These are phyloP conservation scores for Naja naja DNA, from an alignment of 2,113 vertebrate species.

Conservation along the genomic window DNA sequence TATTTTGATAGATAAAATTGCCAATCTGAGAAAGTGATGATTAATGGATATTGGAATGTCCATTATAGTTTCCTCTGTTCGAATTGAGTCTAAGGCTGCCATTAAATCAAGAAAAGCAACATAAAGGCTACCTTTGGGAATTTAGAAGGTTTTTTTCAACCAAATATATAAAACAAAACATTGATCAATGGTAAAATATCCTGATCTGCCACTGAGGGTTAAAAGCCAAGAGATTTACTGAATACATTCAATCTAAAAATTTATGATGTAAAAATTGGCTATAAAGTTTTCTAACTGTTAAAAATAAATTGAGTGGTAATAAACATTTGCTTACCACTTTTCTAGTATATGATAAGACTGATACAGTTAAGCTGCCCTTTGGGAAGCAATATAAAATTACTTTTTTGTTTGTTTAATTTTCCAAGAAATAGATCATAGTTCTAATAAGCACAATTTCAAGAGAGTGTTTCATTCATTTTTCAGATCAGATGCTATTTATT, in stretches of 20 bases:
- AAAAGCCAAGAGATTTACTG: background rate
- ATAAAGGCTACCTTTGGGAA: background rate
- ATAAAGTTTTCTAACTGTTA: background rate
- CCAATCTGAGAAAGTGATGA: background rate
- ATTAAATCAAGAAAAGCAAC: background rate
- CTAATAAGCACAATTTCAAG: background rate
- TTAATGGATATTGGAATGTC: background rate
- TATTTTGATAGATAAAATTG: background rate
- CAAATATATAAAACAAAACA: background rate
- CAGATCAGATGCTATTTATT: slow-evolving; percentile 98
- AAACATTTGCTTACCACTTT: background rate
- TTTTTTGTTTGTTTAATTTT: slow-evolving; percentile 6
- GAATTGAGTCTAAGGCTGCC: background rate
- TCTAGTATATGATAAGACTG: background rate
- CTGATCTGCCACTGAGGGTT: background rate
- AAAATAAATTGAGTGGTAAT: background rate
- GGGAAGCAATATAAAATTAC: background rate
- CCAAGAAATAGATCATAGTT: background rate
- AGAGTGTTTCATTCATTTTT: slow-evolving; percentile 43
- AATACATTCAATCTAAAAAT: background rate
- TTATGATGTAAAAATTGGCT: background rate
- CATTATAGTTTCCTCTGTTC: background rate
- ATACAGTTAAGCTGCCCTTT: background rate
- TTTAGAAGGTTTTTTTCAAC: background rate
- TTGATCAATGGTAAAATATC: background rate